phyloP scores from a whole-genome alignment of 2,797 vertebrate genomes.

The Distichodus sexfasciatus region DNA sequence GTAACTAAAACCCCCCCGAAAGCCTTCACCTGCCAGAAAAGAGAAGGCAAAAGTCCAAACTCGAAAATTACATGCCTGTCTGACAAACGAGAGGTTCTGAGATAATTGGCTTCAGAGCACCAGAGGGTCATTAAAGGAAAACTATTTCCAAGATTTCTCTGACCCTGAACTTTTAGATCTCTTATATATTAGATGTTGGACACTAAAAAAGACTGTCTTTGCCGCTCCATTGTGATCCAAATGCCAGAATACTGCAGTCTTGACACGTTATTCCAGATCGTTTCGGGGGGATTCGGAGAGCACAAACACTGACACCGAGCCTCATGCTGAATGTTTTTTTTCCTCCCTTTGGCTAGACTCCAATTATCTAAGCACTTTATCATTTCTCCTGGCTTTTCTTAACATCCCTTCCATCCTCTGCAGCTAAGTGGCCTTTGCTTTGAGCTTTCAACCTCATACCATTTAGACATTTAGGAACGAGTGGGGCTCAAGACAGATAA shows the following conservation, averaged over 20 bases:
- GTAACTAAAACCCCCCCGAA: background rate
- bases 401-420: background rate
- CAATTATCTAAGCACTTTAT: constrained; percentile 37
- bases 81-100: background rate
- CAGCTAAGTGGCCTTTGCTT: constrained; percentile 19
- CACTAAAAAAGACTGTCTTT: background rate
- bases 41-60: background rate
- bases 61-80: background rate
- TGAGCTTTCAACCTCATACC: background rate
- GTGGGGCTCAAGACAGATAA: too few relatives aligned
- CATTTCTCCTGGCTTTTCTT: constrained; percentile 21
- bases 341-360: constrained; percentile 14
- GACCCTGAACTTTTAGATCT: background rate
- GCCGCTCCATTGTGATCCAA: background rate
- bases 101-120: background rate
- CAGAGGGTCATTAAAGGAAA: too few relatives aligned
- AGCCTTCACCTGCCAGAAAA: background rate
- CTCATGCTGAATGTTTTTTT: constrained; percentile 12
- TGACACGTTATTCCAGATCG: background rate
- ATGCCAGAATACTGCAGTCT: background rate
- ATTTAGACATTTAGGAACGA: background rate
- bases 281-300: background rate
- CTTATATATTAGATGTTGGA: background rate
- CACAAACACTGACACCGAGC: constrained; percentile 17
- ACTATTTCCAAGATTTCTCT: background rate